Percentiles rank a stretch among this genome's conserved stretches.
phyloP scores from a whole-genome alignment of 2,113 vertebrate genomes.

The Epinephelus fuscoguttatus region DNA sequence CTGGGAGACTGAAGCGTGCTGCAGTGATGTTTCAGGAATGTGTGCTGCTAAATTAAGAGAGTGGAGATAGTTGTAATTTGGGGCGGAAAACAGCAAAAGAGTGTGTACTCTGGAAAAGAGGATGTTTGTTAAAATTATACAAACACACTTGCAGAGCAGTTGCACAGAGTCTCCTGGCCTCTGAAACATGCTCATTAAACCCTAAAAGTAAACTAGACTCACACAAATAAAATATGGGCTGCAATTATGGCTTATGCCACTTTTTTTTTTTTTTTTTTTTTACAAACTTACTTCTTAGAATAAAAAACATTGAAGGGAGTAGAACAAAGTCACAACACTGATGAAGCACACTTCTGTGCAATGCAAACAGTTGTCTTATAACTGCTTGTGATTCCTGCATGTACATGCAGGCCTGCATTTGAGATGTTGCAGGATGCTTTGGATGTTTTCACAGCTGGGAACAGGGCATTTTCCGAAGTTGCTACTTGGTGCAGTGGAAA shows the following conservation, averaged over 20 bases:
- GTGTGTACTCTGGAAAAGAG: background rate
- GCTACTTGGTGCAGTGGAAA: conserved; percentile 12
- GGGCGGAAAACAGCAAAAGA: conserved; percentile 8
- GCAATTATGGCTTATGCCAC: background rate
- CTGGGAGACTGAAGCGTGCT: conserved; percentile 45
- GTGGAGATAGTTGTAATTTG: background rate
- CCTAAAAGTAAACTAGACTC: background rate
- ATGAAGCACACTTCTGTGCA: background rate
- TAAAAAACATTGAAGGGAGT: background rate
- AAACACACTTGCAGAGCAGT: conserved; percentile 13
- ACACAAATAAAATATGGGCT: background rate
- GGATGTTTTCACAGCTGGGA: conserved; percentile 52
- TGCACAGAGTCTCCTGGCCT: conserved; percentile 1
- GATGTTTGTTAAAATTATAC: conserved; percentile 1
- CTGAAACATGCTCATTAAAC: conserved; percentile 9
- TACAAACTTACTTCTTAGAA: background rate
- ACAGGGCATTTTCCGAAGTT: background rate
- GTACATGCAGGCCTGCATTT: background rate
- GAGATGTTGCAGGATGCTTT: conserved; percentile 34
- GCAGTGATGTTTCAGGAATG: conserved; percentile 15
- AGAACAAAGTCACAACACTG: background rate
- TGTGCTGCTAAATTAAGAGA: conserved; percentile 32
- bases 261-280: background rate
- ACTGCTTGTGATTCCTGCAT: background rate
- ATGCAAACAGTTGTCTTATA: background rate